These are phyloP conservation scores for Acronicta alni DNA, from an alignment of 2,888 invertebrate genomes.

Conservation along the genomic window DNA sequence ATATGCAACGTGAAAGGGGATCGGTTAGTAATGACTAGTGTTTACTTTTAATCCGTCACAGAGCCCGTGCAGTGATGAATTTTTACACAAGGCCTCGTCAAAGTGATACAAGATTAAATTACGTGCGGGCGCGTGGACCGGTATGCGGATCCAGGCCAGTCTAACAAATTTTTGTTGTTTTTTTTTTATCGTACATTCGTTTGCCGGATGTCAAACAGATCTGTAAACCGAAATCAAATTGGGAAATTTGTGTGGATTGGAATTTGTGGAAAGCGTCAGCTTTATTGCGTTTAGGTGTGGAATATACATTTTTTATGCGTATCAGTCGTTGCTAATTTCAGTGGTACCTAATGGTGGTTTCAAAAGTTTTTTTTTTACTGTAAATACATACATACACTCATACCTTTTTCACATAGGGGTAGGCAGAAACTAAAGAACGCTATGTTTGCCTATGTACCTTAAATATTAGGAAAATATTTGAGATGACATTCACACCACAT, in stretches of 20 bases:
- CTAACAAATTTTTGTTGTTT: slow-evolving; percentile 66
- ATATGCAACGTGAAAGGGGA: slow-evolving; percentile 18
- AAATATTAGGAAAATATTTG: too few species aligned
- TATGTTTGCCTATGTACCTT: too few species aligned
- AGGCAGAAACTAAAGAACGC: too few species aligned
- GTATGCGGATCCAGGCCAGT: slow-evolving; percentile 59
- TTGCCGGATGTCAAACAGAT: slow-evolving; percentile 82
- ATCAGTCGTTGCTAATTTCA: slow-evolving; percentile 41
- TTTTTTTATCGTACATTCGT: slow-evolving; percentile 73
- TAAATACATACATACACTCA: too few species aligned
- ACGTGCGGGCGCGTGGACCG: slow-evolving; percentile 71
- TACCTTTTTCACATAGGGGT: too few species aligned
- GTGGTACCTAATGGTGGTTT: too few species aligned
- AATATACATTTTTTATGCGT: slow-evolving; percentile 37
- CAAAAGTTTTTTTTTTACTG: too few species aligned
- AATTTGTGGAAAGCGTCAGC: slow-evolving; percentile 66
- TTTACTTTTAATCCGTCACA: slow-evolving; percentile 60
- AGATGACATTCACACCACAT: too few species aligned
- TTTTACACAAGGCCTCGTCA: slow-evolving; percentile 74
- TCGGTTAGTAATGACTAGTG: slow-evolving; percentile 41
- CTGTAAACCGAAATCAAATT: slow-evolving; percentile 81
- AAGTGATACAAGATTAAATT: slow-evolving; percentile 83
- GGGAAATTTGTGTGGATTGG: slow-evolving; percentile 71
- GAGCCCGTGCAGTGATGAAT: slow-evolving; percentile 55
- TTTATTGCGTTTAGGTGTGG: slow-evolving; percentile 42